Conservation (phyloP, 1,140 invertebrate genomes). For the Tribolium castaneum region DNA sequence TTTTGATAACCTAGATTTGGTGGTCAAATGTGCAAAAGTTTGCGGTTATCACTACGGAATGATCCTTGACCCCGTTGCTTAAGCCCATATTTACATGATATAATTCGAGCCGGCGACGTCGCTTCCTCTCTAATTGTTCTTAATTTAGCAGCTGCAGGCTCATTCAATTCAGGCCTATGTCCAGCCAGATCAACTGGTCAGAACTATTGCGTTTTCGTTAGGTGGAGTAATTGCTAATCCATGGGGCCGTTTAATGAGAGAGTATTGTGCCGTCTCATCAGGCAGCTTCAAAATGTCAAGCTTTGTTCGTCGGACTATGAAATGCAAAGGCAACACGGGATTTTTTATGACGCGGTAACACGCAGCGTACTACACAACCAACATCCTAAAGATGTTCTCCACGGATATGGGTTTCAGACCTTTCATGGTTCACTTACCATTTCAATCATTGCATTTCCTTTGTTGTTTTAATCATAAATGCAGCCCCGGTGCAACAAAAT, state of each 20-base stretch:
- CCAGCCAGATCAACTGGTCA: slow-evolving; percentile 22
- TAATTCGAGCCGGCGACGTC: slow-evolving; percentile 20
- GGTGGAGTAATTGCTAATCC: background rate
- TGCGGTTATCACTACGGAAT: background rate
- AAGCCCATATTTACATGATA: slow-evolving; percentile 24
- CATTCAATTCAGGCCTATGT: slow-evolving; percentile 8
- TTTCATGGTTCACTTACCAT: slow-evolving; percentile 35
- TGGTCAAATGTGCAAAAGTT: background rate
- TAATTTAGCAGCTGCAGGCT: slow-evolving; percentile 31
- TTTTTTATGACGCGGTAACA: slow-evolving; percentile 32
- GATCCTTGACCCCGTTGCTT: slow-evolving; percentile 19
- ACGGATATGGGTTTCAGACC: slow-evolving; percentile 34
- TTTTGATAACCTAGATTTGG: background rate
- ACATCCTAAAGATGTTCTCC: slow-evolving; percentile 30
- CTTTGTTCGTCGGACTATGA: slow-evolving; percentile 27
- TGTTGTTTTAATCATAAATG: slow-evolving; percentile 34
- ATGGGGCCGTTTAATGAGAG: slow-evolving; percentile 2
- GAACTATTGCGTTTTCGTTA: too few relatives aligned
- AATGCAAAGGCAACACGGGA: slow-evolving; percentile 16
- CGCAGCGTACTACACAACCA: slow-evolving; percentile 1
- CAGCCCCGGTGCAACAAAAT: slow-evolving; percentile 26
- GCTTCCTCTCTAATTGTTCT: slow-evolving; percentile 34
- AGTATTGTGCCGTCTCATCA: slow-evolving; percentile 31
- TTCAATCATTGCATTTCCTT: slow-evolving; percentile 35
- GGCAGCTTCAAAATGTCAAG: slow-evolving; percentile 21